Evolutionary conservation across 1,140 invertebrate species (phyloP).

Genomic region (Episyrphus balteatus): DNA sequence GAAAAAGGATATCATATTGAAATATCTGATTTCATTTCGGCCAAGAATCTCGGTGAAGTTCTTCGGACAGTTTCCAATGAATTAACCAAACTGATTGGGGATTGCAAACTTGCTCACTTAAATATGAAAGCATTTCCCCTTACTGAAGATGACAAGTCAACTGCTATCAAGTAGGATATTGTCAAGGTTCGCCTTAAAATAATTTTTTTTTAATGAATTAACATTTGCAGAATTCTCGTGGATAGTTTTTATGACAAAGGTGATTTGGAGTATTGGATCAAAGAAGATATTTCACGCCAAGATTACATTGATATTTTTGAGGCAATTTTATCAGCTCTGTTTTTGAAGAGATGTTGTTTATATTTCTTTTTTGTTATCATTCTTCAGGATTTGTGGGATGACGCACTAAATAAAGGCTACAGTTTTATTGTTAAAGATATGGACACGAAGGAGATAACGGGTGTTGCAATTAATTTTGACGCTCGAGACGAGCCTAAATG

Average conservation of each 20-base stretch:
- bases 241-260: constrained; percentile 75
- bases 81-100: constrained; percentile 16
- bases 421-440: constrained; percentile 52
- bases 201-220: too few species aligned
- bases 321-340: too few species aligned
- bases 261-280: constrained; percentile 65
- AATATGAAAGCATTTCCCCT: constrained; percentile 47
- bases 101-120: constrained; percentile 24
- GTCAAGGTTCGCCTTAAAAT: too few species aligned
- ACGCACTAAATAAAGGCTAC: too few species aligned
- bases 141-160: constrained; percentile 48
- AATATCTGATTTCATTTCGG: constrained; percentile 66
- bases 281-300: constrained; percentile 45
- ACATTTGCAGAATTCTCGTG: constrained; percentile 60
- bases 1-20: constrained; percentile 66
- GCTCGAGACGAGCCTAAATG: constrained; percentile 62
- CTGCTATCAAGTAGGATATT: constrained; percentile 47
- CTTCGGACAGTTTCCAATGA: constrained; percentile 17
- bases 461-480: constrained; percentile 67
- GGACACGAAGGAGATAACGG: constrained; percentile 38
- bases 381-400: too few species aligned
- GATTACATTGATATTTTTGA: constrained; percentile 62
- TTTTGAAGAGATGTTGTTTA: too few species aligned
- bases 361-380: too few species aligned
- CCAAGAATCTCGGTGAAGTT: constrained; percentile 55